Conservation (phyloP, 92 coral and sea anemone genomes). For the Meandrina meandrites region DNA sequence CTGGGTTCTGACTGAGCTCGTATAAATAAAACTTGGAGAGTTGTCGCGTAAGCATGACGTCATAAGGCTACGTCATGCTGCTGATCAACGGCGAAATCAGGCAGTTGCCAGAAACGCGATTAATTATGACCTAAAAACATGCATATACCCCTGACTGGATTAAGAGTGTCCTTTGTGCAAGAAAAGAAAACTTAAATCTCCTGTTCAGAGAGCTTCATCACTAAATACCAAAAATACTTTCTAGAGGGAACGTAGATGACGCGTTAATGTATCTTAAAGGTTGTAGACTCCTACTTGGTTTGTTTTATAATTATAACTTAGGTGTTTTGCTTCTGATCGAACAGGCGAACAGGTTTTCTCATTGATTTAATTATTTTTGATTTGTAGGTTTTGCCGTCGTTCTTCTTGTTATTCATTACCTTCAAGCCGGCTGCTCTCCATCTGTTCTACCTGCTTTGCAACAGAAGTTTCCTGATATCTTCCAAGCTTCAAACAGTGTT, state of each 20-base stretch:
- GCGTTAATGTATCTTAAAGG: too few relatives aligned
- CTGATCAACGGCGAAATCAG: not conserved
- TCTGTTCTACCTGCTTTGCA: conserved; percentile 47
- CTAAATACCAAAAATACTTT: too few relatives aligned
- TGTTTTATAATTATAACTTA: not conserved
- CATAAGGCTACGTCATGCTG: not conserved
- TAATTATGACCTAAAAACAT: too few relatives aligned
- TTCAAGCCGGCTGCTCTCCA: conserved; percentile 42
- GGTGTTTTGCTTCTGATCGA: not conserved
- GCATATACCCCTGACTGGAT: too few relatives aligned
- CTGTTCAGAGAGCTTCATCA: not conserved
- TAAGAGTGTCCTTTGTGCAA: too few relatives aligned
- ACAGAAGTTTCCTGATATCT: conserved; percentile 23
- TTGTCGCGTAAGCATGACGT: too few relatives aligned
- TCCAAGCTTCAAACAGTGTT: conserved; percentile 10
- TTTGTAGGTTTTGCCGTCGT: conserved; percentile 47
- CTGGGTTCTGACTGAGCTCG: too few relatives aligned
- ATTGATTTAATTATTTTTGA: not conserved
- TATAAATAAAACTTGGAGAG: too few relatives aligned
- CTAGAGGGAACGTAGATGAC: too few relatives aligned
- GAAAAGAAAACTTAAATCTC: too few relatives aligned
- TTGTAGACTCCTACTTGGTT: not conserved
- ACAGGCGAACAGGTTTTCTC: not conserved
- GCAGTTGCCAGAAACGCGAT: not conserved
- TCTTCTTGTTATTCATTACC: conserved; percentile 49